Conservation (phyloP, 2,888 invertebrate species). For the Agapostemon virescens region DNA sequence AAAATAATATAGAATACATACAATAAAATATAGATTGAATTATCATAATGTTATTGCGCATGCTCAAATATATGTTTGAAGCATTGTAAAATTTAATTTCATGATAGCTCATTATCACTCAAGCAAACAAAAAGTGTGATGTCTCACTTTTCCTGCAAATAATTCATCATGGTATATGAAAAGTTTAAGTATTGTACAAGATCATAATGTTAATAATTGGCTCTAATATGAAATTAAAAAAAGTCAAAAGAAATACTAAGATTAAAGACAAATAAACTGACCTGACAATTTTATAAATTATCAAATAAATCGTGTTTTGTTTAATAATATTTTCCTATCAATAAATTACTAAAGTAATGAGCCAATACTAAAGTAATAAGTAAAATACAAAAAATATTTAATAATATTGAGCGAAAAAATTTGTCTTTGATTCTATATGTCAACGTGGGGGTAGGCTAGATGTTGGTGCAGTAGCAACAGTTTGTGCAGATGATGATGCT, state of each 20-base stretch:
- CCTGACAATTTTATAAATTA: constrained; percentile 4
- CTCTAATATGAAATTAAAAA: constrained; percentile 20
- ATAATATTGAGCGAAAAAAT: constrained; percentile 51
- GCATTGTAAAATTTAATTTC: constrained; percentile 45
- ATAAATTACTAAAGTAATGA: constrained; percentile 60
- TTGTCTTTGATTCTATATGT: constrained; percentile 64
- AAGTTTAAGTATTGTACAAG: constrained; percentile 17
- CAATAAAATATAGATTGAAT: constrained; percentile 53
- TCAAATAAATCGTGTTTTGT: constrained; percentile 27
- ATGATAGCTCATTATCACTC: constrained; percentile 24
- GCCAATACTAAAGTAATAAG: constrained; percentile 55
- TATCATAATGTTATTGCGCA: constrained; percentile 55
- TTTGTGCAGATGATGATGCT: constrained; percentile 71
- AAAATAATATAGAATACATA: constrained; percentile 42
- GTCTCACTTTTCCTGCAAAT: constrained; percentile 16
- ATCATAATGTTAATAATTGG: constrained; percentile 20
- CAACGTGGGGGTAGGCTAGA: constrained; percentile 77
- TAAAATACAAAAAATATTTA: constrained; percentile 50
- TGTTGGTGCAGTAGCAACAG: constrained; percentile 70
- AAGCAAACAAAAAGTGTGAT: constrained; percentile 26
- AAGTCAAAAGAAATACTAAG: constrained; percentile 27
- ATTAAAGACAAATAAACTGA: constrained; percentile 22
- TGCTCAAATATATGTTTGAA: constrained; percentile 52
- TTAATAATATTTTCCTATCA: constrained; percentile 38
- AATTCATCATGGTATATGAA: constrained; percentile 15